Evolutionary conservation across 2,888 invertebrate species (phyloP).

Genomic region (Trypoxylon attenuatum): DNA sequence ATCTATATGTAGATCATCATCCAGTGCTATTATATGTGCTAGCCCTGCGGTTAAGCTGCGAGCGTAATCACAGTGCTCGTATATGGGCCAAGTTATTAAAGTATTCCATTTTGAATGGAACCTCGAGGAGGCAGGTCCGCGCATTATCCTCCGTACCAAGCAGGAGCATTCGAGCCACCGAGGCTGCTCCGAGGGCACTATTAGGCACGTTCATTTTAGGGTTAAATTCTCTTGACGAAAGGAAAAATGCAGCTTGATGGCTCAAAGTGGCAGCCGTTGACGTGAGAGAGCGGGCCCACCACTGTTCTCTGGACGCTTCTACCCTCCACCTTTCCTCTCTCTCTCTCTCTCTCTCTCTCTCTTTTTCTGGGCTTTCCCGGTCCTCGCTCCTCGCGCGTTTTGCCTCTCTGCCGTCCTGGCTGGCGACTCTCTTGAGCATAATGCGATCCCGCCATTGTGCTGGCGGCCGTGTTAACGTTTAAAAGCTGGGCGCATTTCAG

Average conservation of each 20-base stretch:
- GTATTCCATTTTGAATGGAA: not conserved
- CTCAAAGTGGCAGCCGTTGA: slow-evolving; percentile 35
- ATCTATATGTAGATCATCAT: no score
- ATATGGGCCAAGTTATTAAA: not conserved
- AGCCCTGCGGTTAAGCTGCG: no score
- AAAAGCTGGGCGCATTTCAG: slow-evolving; percentile 65
- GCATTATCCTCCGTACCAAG: not conserved
- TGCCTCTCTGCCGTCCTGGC: not conserved
- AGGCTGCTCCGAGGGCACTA: slow-evolving; percentile 10
- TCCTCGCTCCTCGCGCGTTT: slow-evolving; percentile 11
- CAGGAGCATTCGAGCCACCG: not conserved
- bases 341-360: slow-evolving; percentile 28
- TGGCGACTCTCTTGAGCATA: slow-evolving; percentile 58
- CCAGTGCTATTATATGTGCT: no score
- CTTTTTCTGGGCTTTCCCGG: slow-evolving; percentile 27
- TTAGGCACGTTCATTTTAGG: slow-evolving; percentile 33
- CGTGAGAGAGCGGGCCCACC: slow-evolving; percentile 37
- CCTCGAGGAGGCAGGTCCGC: not conserved
- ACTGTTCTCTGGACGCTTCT: slow-evolving; percentile 32
- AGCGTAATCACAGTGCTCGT: no score
- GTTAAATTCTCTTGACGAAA: slow-evolving; percentile 40
- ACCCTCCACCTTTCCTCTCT: slow-evolving; percentile 40
- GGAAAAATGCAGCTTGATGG: slow-evolving; percentile 42
- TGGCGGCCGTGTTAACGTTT: slow-evolving; percentile 63
- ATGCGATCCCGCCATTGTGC: slow-evolving; percentile 65